Percentiles rank a stretch among this genome's conserved stretches.
phyloP scores from a whole-genome alignment of 2,113 vertebrate genomes.

The Tragelaphus imberbis region DNA sequence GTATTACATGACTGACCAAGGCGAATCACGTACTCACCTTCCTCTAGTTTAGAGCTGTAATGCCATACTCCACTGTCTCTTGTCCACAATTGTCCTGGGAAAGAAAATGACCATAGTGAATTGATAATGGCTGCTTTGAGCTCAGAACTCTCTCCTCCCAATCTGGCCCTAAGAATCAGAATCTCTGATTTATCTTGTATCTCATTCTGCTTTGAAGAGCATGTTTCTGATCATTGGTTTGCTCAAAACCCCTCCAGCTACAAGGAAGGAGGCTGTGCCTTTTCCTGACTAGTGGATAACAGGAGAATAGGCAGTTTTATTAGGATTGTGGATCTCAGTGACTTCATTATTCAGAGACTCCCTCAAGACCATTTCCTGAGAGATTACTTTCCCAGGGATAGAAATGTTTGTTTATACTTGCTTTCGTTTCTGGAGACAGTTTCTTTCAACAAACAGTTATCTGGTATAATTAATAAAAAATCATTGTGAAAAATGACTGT shows the following conservation, averaged over 20 bases:
- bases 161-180: neutral
- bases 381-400: neutral
- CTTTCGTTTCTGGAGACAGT: neutral
- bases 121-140: neutral
- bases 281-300: neutral
- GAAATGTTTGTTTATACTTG: neutral
- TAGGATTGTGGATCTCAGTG: neutral
- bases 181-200: neutral
- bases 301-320: neutral
- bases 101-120: neutral
- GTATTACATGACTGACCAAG: neutral
- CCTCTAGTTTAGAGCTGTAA: neutral
- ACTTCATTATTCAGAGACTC: neutral
- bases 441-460: neutral
- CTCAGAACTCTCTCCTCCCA: neutral
- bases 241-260: neutral
- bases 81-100: neutral
- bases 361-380: conserved; percentile 29
- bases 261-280: neutral
- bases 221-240: neutral
- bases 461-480: neutral
- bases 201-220: neutral
- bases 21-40: neutral
- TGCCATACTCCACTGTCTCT: neutral
- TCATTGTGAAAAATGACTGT: neutral